Evolutionary conservation across 2,888 invertebrate genomes (phyloP).

Genomic region (Bursaphelenchus okinawaensis): DNA sequence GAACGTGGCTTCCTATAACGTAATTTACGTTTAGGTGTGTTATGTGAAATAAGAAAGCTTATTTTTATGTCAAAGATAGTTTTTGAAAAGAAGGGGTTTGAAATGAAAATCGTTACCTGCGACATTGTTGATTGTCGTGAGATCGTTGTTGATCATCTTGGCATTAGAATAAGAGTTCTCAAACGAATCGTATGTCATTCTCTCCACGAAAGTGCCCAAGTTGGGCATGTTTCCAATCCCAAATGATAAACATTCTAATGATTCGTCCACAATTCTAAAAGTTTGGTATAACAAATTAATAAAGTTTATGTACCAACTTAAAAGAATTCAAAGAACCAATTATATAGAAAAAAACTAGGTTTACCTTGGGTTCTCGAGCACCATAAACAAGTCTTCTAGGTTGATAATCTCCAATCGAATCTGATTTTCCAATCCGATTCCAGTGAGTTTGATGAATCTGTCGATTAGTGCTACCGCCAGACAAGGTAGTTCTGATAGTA

Average conservation of each 20-base stretch:
- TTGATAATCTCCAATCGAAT: constrained; percentile 1
- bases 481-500: not conserved
- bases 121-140: constrained; percentile 10
- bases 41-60: no score
- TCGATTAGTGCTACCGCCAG: not conserved
- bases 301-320: not conserved
- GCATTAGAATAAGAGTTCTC: constrained; percentile 32
- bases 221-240: constrained; percentile 36
- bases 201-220: constrained; percentile 34
- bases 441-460: not conserved
- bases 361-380: constrained; percentile 1
- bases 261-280: not conserved
- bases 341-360: not conserved
- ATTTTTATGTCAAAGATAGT: no score
- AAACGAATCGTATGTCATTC: constrained; percentile 35
- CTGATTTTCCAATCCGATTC: not conserved
- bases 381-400: not conserved
- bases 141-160: constrained; percentile 15
- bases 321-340: not conserved
- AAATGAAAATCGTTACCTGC: constrained; percentile 6
- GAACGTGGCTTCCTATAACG: constrained; percentile 9
- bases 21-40: no score
- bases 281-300: not conserved
- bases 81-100: no score
- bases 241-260: constrained; percentile 1